Evolutionary conservation across 2,113 vertebrate genomes (phyloP).

Genomic region (Apeltes quadracus): DNA sequence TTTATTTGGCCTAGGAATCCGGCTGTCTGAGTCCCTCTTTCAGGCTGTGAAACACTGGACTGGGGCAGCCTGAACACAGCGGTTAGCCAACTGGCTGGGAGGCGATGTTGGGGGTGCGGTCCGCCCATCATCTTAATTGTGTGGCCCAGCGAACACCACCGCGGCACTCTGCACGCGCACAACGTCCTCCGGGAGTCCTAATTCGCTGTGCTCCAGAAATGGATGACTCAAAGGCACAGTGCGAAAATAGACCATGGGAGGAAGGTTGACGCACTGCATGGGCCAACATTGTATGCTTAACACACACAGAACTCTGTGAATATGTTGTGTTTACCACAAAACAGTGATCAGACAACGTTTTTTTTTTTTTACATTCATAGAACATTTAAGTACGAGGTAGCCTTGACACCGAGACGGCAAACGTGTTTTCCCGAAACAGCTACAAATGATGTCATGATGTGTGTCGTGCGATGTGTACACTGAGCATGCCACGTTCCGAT

Average conservation of each 20-base stretch:
- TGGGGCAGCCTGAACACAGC: conserved; percentile 46
- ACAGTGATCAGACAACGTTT: conserved; percentile 30
- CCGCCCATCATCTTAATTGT: conserved; percentile 86
- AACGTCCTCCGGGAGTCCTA: conserved; percentile 76
- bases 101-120: conserved; percentile 78
- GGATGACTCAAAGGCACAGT: conserved; percentile 78
- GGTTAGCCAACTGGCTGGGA: conserved; percentile 61
- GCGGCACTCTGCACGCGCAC: conserved; percentile 62
- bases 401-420: conserved; percentile 25
- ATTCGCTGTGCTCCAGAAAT: conserved; percentile 77
- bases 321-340: conserved; percentile 44
- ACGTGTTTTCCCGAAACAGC: conserved; percentile 30
- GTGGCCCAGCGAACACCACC: conserved; percentile 64
- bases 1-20: conserved; percentile 42
- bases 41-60: conserved; percentile 2
- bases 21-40: too few species aligned
- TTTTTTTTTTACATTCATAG: conserved; percentile 35
- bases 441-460: not conserved
- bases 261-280: conserved; percentile 62
- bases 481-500: conserved; percentile 10
- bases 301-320: conserved; percentile 44
- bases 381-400: conserved; percentile 23
- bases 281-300: conserved; percentile 57
- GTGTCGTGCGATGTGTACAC: not conserved
- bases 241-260: conserved; percentile 78